Conservation (phyloP, 2,113 vertebrate species). For the Corvus hawaiiensis region DNA sequence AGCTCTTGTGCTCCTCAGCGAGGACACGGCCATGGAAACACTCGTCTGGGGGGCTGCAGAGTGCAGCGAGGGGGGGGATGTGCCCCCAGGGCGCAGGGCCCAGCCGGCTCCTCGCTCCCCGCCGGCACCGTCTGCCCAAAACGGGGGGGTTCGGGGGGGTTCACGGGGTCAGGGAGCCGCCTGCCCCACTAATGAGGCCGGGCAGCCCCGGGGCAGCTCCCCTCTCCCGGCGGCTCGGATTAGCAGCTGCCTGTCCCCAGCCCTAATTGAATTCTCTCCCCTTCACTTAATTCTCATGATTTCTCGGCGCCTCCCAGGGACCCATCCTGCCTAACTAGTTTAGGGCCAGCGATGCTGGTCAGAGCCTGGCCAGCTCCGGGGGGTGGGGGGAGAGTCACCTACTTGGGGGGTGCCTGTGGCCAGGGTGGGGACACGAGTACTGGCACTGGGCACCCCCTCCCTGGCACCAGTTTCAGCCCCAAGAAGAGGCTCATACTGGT, state of each 20-base stretch:
- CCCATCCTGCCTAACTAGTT: conserved; percentile 44
- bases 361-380: not conserved
- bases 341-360: not conserved
- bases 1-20: not conserved
- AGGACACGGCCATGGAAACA: accelerated
- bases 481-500: accelerated
- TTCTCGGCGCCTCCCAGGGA: conserved; percentile 45
- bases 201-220: conserved; percentile 25
- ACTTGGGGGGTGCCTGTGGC: accelerated
- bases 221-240: not conserved
- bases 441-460: not conserved
- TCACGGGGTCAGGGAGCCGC: conserved; percentile 9
- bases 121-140: not conserved
- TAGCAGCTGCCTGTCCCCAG: conserved; percentile 59
- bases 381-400: not conserved
- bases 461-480: accelerated
- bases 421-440: accelerated
- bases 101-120: not conserved
- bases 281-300: conserved; percentile 63
- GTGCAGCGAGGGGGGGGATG: not conserved
- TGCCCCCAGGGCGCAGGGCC: not conserved
- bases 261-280: conserved; percentile 62
- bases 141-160: not conserved
- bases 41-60: not conserved
- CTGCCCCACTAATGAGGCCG: conserved; percentile 43